Conservation (phyloP, 64 coral and sea anemone genomes). For the Exaiptasia diaphana region DNA sequence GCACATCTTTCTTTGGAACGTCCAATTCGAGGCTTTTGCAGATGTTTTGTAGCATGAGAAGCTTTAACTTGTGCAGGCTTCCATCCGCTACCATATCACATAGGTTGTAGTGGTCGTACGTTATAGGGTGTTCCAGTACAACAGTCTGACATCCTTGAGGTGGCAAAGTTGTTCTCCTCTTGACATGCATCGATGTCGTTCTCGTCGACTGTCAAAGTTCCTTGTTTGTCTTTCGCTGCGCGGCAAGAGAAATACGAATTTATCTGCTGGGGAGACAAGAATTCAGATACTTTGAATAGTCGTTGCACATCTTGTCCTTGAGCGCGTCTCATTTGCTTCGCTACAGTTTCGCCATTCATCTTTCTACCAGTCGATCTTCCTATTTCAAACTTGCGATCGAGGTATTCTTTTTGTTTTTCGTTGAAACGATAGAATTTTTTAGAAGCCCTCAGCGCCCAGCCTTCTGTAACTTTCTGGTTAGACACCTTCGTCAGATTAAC, state of each 20-base stretch:
- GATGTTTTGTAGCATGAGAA: conserved; percentile 15
- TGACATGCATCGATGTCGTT: neutral
- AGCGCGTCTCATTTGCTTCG: neutral
- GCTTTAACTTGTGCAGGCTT: neutral
- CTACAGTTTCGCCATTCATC: neutral
- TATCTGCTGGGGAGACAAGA: neutral
- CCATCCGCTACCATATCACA: conserved; percentile 3
- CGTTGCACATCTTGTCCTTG: neutral
- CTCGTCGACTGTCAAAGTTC: neutral
- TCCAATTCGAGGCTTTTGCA: conserved; percentile 3
- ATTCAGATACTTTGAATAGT: neutral
- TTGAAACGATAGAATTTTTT: conserved; percentile 27
- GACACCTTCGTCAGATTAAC: neutral
- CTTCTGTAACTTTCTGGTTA: neutral
- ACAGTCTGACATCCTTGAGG: neutral
- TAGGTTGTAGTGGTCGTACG: conserved; percentile 32
- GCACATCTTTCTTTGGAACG: neutral
- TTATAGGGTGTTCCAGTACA: conserved; percentile 5
- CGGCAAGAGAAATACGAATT: neutral
- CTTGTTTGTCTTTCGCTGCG: neutral
- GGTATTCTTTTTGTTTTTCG: neutral
- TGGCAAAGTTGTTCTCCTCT: conserved; percentile 25
- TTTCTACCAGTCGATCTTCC: neutral
- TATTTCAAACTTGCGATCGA: conserved; percentile 5
- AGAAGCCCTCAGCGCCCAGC: neutral